Percentiles rank a stretch among this genome's conserved stretches.
Evolutionary conservation across 2,888 invertebrate genomes (phyloP).

Genomic region (Proisotoma minuta): DNA sequence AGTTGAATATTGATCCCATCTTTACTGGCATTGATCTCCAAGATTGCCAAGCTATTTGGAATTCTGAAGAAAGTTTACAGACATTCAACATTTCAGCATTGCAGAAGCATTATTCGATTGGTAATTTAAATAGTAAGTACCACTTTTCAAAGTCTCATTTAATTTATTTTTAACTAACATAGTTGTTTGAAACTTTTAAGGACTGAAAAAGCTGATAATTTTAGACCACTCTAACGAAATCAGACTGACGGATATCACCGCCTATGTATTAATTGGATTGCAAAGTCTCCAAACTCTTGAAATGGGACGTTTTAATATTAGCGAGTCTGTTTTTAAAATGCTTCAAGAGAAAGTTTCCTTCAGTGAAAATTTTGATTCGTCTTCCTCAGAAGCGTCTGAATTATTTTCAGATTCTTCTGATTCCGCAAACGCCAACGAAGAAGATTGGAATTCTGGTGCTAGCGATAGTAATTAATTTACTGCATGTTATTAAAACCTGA

Average conservation of each 20-base stretch:
- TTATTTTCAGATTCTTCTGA: not conserved
- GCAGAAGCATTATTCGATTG: too few relatives aligned
- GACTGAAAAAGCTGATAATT: conserved; percentile 19
- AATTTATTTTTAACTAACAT: not conserved
- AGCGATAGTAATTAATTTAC: too few relatives aligned
- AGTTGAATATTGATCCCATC: conserved; percentile 22
- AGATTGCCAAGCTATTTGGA: conserved; percentile 19
- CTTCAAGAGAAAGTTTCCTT: not conserved
- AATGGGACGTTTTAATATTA: conserved; percentile 17
- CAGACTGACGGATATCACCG: conserved; percentile 17
- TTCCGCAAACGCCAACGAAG: too few relatives aligned
- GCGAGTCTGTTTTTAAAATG: not conserved
- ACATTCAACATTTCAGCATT: too few relatives aligned
- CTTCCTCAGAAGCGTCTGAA: not conserved
- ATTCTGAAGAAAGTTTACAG: too few relatives aligned
- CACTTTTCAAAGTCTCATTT: not conserved
- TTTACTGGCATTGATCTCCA: conserved; percentile 20
- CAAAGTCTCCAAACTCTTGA: conserved; percentile 5
- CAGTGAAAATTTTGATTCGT: not conserved
- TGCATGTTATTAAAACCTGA: too few relatives aligned
- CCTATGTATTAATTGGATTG: conserved; percentile 11
- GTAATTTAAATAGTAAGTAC: conserved; percentile 19
- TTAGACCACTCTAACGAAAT: conserved; percentile 20
- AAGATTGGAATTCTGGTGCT: too few relatives aligned
- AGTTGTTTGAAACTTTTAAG: conserved; percentile 5